Percentiles rank a stretch among this genome's conserved stretches.
These are phyloP conservation scores for Mirza zaza DNA, from an alignment of 2,113 vertebrate species.

Conservation along the genomic window DNA sequence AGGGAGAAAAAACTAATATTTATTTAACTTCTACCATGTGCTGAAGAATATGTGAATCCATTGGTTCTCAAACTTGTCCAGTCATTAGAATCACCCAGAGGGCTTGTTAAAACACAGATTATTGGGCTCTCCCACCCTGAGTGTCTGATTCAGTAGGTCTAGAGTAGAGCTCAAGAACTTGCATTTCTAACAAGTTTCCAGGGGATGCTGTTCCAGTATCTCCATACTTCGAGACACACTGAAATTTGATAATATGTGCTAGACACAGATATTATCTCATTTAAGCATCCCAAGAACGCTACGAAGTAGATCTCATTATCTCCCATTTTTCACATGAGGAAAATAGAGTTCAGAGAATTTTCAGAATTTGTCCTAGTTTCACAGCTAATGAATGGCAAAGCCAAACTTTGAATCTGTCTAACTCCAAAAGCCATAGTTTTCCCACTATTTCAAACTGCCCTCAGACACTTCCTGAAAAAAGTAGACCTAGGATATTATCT, in stretches of 20 bases:
- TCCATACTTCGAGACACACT: background rate
- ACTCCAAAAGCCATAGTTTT: background rate
- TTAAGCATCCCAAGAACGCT: background rate
- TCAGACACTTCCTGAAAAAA: background rate
- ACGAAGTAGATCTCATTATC: background rate
- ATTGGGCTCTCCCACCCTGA: background rate
- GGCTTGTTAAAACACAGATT: background rate
- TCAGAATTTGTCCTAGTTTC: background rate
- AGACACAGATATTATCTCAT: background rate
- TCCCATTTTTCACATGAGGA: background rate
- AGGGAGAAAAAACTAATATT: background rate
- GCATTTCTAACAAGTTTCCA: background rate
- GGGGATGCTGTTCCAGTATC: background rate
- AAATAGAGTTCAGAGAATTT: conserved; percentile 13
- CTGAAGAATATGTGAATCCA: background rate
- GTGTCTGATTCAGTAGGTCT: background rate
- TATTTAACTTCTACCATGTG: background rate
- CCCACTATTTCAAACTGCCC: background rate
- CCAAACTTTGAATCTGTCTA: background rate
- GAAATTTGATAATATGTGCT: background rate
- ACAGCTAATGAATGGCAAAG: background rate
- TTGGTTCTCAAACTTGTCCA: background rate
- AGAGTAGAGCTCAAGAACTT: background rate
- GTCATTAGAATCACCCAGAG: background rate
- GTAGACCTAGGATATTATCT: background rate